phyloP scores from a whole-genome alignment of 2,113 vertebrate species.

The Atlantisia rogersi region DNA sequence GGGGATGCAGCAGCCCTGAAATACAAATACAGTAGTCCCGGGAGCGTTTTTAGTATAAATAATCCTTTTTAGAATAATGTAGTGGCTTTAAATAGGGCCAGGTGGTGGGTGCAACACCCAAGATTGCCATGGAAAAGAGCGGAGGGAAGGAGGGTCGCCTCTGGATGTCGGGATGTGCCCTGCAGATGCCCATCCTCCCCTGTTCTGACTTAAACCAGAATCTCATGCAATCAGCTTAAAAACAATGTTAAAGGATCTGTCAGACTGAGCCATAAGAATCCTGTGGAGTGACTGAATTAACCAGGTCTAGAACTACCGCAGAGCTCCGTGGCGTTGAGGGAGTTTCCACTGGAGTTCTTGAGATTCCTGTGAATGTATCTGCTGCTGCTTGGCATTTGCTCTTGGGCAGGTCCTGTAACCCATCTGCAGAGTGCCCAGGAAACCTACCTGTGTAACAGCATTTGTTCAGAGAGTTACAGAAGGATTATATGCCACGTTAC shows the following conservation, averaged over 20 bases:
- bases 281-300: background rate
- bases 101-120: conserved; percentile 61
- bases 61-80: conserved; percentile 73
- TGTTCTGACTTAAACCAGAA: background rate
- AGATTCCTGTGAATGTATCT: accelerated
- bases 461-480: accelerated
- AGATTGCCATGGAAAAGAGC: background rate
- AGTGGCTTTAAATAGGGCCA: conserved; percentile 68
- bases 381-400: background rate
- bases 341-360: background rate
- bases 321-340: background rate
- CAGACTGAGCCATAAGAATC: background rate
- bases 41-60: conserved; percentile 73
- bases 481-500: accelerated
- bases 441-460: accelerated
- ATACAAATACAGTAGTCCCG: conserved; percentile 68
- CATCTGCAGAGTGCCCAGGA: background rate
- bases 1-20: conserved; percentile 68
- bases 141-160: accelerated
- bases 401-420: no score
- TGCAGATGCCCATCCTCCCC: background rate
- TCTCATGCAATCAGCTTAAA: background rate
- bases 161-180: background rate
- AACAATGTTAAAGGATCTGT: background rate
- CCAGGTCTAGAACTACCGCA: accelerated